Base-by-base conservation (phyloP, 2,888 invertebrate genomes). In the Pachycephus smyrnensis region DNA sequence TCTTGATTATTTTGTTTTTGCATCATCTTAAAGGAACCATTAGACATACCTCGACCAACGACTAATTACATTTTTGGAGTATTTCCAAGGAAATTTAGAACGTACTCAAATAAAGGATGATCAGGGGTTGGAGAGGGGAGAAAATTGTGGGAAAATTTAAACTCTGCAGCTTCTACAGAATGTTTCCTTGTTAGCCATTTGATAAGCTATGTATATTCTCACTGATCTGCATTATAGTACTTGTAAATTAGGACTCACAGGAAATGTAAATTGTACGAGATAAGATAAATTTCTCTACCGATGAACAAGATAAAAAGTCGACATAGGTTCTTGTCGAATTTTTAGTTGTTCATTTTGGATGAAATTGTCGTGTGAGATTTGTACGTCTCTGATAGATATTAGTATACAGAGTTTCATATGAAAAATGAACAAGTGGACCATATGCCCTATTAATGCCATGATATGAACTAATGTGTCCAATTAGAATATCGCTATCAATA, bases 31-130 rank as follows among this genome's bases (percentile, higher is more conserved):
- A 71, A 31, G 23, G 69, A 35, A 73, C 32, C 33, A 11, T 32
- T 55, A 36, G 23, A 74, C 11, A 15, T 35, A 12, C 40, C 69
- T 30, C 15, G 69, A 37, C 36, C 23, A 68, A 76, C 55, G 40
- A 33, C 74, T 73, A 74, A 79, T 79, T 77, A 69, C 73, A 36
- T 35, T 76, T 69, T 74, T 79, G 79, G 23, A 55, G 15, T 23
- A 23, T 55, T 23, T 55, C 55, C 23, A 55, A 55, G 23, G 23
- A 9, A 55, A 55, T 55, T 55, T 55, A 23, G 2, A 23, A 55
- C 23, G 55, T 23, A 23, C 23, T 6, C 55, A 23, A 55, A 23
- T 55, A 55, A 55, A 55, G 23, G 23, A 6, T 0, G 23, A 55
- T 55, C 40, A 55, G 23, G 55, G 23, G 2, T 55, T 55, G 3